Base-by-base conservation (phyloP, 2,113 vertebrate genomes). In the Phylloscopus trochilus region DNA sequence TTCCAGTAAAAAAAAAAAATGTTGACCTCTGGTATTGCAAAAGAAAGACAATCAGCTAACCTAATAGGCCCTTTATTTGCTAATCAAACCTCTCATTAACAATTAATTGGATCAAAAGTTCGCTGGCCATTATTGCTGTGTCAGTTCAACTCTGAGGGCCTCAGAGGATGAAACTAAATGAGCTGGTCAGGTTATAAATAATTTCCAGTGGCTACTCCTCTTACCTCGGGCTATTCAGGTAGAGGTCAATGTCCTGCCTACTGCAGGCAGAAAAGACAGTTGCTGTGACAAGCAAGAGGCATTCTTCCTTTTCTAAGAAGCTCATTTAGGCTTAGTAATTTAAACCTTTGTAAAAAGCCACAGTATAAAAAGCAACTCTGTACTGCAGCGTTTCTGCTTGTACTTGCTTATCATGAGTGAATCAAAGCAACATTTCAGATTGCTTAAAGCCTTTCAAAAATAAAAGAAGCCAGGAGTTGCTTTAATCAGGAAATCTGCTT, bases 91-190 rank as follows among this genome's bases (percentile, higher is more conserved):
- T 96, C 97, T 98, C 98, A 98, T 99, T 98, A 99, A 98, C 97
- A 98, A 99, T 99, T 99, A 97, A 99, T 97, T 96, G 97, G 98
- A 98, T 98, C 98, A 98, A 98, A 98, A 98, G 98, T 98, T 98
- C 97, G 96, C 68, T 89, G 97, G 97, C 98, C 98, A 98, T 98
- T 98, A 98, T 98, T 97, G 97, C 97, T 95, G 96, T 97, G 98
- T 98, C 97, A 98, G 91, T 98, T 96, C 96, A 96, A 98, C 95
- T 98, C 95, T 33, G 82, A 43, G 83, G 96, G 96, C 97, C 97
- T 96, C 82, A 88, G 95, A 95, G 94, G 97, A 97, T 98, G 98
- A 97, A 98, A 98, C 73, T 75, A 97, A 98, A 98, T 95, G 97
- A 97, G 97, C 95, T 88, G 94, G 97, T 95, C 93, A 62, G 96